Base-by-base conservation (phyloP, 2,113 vertebrate genomes). In the Oreochromis niloticus region DNA sequence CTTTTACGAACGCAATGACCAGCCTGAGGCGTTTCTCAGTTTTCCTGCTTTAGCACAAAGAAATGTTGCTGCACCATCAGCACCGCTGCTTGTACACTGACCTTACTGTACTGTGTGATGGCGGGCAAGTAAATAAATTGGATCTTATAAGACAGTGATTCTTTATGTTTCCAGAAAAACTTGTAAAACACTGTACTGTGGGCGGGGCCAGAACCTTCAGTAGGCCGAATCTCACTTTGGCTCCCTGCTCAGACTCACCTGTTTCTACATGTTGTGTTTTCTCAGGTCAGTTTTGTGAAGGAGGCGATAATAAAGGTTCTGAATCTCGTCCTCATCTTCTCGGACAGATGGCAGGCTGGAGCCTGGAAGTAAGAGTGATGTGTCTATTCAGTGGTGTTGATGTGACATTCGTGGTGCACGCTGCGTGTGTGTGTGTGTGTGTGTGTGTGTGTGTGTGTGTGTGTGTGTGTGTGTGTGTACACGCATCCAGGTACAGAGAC, bases 231-330 rank as follows among this genome's bases (percentile, higher is more conserved):
- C 19, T 66, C 34, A 66, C 41, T 30, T 27, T 30, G 24, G 9
- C 6, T 30, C 24, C 71, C 16, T 48, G 24, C 16, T 50, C 24
- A 78, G 24, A 50, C 43, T 50, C 46, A 50, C 10, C 10, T 78
- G 46, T 19, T 75, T 78, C 46, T 34, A 12, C 46, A 32, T n/a
- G 6, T 52, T 9, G 8, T 90, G 22, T 90, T 88, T 87, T 81
- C 94, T 86, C 92, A 99, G 99, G 98, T 99, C 90, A 98, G 98
- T 95, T 99, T 98, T 93, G 98, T 99, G 89, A 99, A 99, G 79
- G 98, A 99, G 94, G 98, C 99, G 36, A 99, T 99, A 93, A 98
- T 99, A 97, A 99, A 99, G 94, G 99, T 99, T 52, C 95, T 99
- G 56, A 99, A 99, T 93, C 94, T 99, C 48, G 98, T 99, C 7